These are phyloP conservation scores for Glossosoma conforme DNA, from an alignment of 1,140 invertebrate genomes.

Conservation along the genomic window DNA sequence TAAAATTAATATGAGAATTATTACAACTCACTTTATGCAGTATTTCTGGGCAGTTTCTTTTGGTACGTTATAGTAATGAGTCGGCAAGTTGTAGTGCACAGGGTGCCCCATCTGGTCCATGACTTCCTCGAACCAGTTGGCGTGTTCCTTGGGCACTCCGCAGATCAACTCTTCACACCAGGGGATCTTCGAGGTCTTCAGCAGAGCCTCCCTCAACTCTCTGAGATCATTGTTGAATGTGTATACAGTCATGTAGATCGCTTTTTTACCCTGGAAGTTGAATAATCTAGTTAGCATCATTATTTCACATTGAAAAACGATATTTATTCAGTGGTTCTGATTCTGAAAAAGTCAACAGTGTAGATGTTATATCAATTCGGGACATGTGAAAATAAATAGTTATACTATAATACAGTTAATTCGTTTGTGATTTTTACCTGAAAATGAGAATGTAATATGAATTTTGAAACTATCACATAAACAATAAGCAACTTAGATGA, in stretches of 20 bases:
- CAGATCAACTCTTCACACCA: conserved; percentile 27
- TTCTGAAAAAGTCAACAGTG: neutral
- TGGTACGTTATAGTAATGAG: conserved; percentile 13
- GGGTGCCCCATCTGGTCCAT: conserved; percentile 6
- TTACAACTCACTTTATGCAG: neutral
- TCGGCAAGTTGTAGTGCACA: conserved; percentile 12
- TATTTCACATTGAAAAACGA: neutral
- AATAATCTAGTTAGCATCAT: neutral
- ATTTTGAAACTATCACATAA: too few relatives aligned
- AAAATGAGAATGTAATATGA: neutral
- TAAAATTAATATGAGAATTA: neutral
- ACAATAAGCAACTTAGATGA: too few relatives aligned
- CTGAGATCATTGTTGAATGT: conserved; percentile 26
- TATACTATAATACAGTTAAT: neutral
- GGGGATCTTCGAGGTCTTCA: conserved; percentile 27
- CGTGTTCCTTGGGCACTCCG: conserved; percentile 9
- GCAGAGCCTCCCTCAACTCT: conserved; percentile 25
- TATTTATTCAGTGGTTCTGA: neutral
- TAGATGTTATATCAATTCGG: neutral
- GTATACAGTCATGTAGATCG: conserved; percentile 22
- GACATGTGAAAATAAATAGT: neutral
- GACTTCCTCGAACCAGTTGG: conserved; percentile 16
- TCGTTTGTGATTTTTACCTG: neutral
- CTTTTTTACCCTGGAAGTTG: conserved; percentile 8
- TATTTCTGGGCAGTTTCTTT: conserved; percentile 4